Evolutionary conservation across 2,113 vertebrate genomes (phyloP), one percentile per base, ranked within the genome.

Genomic region (Talpa occidentalis): DNA sequence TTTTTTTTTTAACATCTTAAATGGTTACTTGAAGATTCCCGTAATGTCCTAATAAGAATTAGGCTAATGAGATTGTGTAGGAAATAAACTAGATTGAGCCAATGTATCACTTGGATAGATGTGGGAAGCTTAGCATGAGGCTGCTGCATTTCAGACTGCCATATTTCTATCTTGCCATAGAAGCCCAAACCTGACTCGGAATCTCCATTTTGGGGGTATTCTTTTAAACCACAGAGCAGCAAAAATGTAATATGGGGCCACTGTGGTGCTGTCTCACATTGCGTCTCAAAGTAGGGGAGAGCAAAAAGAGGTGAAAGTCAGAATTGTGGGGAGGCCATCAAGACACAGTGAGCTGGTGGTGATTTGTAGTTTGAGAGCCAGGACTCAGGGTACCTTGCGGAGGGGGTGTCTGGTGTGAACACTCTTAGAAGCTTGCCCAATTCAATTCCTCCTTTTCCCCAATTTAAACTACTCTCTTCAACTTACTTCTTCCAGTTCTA

Each of bases 21-120:
- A 93, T 37, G 82, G 66, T 84, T 60, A 91, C 21, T 81, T 93
- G 79, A 86, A 96, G 86, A 86, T 91, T 35, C 11, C 47, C 19
- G 40, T 84, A 66, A 14, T 90, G 76, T 84, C 32, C 66, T 86
- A 88, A 16, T 44, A 67, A 92, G 74, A 92, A 44, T 79, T 60
- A 70, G 5, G 67, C 40, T 73, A 79, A n/a, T 86, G 73, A 87
- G 60, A 66, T 79, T 80, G 16, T 87, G 30, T 92, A 76, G 69
- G 93, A 91, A 76, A 69, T 94, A 22, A 47, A 83, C 19, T 47
- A 32, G 62, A 72, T 19, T 76, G 16, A 77, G 52, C 6, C 59
- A 90, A 30, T 42, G 5, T 70, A 47, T 92, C 79, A 87, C 35
- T 92, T 94, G 70, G 44, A 6, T 84, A 73, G 40, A 19, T 52